Percentiles rank a stretch among this genome's conserved stretches.
Conservation (phyloP, 2,888 invertebrate genomes). For the Branchipolynoe longqiensis region DNA sequence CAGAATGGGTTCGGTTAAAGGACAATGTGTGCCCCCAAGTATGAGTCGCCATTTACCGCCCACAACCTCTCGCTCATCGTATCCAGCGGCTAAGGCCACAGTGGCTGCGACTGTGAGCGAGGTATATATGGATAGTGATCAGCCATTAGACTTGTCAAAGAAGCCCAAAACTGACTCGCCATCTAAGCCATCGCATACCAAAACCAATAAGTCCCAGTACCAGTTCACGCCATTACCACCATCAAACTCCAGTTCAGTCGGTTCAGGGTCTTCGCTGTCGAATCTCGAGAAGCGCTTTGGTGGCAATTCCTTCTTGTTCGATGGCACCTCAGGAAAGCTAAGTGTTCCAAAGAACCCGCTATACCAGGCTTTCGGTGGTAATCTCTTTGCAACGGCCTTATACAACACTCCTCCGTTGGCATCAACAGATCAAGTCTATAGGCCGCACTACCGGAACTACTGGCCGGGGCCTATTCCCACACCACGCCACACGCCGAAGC, state of each 20-base stretch:
- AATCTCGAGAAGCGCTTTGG: slow-evolving; percentile 68
- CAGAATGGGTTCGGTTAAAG: slow-evolving; percentile 1
- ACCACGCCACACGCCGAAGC: slow-evolving; percentile 41
- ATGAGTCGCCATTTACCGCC: slow-evolving; percentile 18
- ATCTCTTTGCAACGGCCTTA: slow-evolving; percentile 65
- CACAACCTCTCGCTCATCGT: slow-evolving; percentile 6
- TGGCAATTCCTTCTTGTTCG: slow-evolving; percentile 64
- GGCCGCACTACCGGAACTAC: slow-evolving; percentile 25
- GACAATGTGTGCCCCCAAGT: slow-evolving; percentile 45
- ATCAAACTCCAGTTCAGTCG: not conserved
- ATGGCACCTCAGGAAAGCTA: slow-evolving; percentile 44
- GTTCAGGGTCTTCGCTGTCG: slow-evolving; percentile 62
- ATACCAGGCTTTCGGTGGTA: slow-evolving; percentile 63
- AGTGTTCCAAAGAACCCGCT: slow-evolving; percentile 48
- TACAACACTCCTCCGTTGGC: slow-evolving; percentile 61
- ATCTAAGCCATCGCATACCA: not conserved
- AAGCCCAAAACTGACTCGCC: slow-evolving; percentile 58
- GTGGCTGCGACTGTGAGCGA: not conserved
- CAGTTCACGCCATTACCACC: slow-evolving; percentile 44
- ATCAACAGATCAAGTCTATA: slow-evolving; percentile 21
- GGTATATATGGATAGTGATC: slow-evolving; percentile 35
- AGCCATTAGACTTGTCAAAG: slow-evolving; percentile 65
- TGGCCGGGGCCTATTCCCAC: slow-evolving; percentile 21
- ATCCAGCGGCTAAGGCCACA: not conserved
- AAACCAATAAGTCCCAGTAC: slow-evolving; percentile 34